Percentiles rank a stretch among this genome's conserved stretches.
Conservation (phyloP, 2,113 vertebrate species). For the Vulpes vulpes region DNA sequence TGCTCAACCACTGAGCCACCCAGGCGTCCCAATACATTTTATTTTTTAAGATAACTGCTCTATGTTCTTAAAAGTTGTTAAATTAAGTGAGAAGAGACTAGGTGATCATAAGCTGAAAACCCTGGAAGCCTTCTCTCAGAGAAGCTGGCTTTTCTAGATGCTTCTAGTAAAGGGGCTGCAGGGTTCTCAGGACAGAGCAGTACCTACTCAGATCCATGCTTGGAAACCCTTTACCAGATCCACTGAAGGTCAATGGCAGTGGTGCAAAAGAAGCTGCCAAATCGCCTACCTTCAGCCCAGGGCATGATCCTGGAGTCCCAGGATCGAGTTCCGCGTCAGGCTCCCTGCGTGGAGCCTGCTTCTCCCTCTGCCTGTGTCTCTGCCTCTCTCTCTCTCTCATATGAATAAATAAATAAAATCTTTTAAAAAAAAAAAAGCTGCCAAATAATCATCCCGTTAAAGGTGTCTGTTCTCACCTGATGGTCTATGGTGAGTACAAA, state of each 20-base stretch:
- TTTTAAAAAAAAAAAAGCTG: too few relatives aligned
- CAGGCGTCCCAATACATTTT: too few relatives aligned
- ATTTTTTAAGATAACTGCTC: neutral
- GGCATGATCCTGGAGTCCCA: too few relatives aligned
- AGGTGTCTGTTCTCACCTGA: neutral
- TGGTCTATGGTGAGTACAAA: neutral
- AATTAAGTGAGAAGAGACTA: neutral
- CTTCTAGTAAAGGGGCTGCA: neutral
- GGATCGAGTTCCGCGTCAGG: too few relatives aligned
- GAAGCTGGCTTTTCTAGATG: neutral
- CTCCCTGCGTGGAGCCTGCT: too few relatives aligned
- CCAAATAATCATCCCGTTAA: accelerated
- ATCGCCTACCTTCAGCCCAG: too few relatives aligned
- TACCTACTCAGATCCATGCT: neutral
- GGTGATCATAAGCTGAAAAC: neutral
- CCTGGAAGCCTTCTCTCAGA: neutral
- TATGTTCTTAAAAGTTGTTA: neutral
- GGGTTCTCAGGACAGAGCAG: neutral
- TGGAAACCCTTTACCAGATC: neutral
- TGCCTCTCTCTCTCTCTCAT: too few relatives aligned
- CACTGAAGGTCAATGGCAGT: accelerated
- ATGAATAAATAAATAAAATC: too few relatives aligned
- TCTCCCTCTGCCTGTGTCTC: too few relatives aligned
- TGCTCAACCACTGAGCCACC: too few relatives aligned
- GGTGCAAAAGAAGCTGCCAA: neutral